Evolutionary conservation across 2,888 invertebrate species (phyloP).

Genomic region (Lysandra bellargus): DNA sequence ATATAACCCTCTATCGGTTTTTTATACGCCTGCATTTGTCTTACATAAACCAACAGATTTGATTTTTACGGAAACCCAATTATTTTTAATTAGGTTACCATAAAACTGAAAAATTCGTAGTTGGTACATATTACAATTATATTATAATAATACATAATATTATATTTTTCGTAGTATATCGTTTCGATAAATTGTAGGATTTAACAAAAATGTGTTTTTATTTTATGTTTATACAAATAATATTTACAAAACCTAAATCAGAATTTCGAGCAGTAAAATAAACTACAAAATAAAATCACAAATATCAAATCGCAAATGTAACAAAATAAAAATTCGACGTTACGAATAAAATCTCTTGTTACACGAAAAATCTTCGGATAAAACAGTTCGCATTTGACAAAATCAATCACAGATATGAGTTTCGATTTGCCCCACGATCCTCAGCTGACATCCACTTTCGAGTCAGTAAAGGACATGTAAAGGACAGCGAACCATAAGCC

Average conservation of each 20-base stretch:
- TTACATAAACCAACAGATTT: no score
- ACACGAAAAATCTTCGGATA: constrained; percentile 1
- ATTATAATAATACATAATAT: no score
- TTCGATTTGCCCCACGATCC: background rate
- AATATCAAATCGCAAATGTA: background rate
- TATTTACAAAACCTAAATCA: background rate
- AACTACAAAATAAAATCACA: background rate
- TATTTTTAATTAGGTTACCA: no score
- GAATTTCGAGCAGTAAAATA: background rate
- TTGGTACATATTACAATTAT: no score
- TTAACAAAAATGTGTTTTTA: no score
- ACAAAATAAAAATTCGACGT: background rate
- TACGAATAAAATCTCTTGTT: background rate
- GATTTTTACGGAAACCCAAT: no score
- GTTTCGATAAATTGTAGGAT: no score
- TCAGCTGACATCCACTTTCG: constrained; percentile 11
- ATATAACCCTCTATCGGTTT: no score
- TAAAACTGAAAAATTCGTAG: no score
- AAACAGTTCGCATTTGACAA: constrained; percentile 16
- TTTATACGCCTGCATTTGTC: no score
- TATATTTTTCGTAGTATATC: no score
- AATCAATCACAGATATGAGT: constrained; percentile 19
- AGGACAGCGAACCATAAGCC: background rate
- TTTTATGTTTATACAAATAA: background rate
- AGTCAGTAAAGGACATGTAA: background rate